Conservation (phyloP, 2,113 vertebrate genomes). For the Varanus salvator region DNA sequence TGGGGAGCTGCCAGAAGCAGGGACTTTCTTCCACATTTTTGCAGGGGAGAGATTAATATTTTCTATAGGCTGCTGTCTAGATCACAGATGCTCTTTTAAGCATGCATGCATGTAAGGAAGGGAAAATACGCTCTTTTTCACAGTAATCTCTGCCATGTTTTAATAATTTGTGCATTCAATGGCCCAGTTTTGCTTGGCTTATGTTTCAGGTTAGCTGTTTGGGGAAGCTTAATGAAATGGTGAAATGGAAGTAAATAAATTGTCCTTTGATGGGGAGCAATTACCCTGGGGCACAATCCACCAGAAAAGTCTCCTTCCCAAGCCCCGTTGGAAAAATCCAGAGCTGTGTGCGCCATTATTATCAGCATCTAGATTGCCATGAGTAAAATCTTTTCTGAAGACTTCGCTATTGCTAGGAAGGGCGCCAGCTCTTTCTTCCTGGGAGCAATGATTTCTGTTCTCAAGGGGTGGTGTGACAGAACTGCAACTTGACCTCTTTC, state of each 20-base stretch:
- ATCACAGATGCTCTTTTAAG: no score
- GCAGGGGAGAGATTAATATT: no score
- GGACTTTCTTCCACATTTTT: no score
- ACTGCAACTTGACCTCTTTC: neutral
- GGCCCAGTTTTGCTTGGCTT: neutral
- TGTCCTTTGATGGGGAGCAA: neutral
- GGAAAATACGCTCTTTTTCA: neutral
- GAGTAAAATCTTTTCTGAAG: neutral
- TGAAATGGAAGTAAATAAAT: neutral
- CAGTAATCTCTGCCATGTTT: neutral
- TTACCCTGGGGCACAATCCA: neutral
- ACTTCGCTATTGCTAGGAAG: neutral
- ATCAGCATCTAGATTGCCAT: neutral
- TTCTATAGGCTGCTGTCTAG: no score
- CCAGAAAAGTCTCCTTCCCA: neutral
- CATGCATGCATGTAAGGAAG: no score
- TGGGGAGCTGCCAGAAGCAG: no score
- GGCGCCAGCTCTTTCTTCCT: neutral
- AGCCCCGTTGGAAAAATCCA: neutral
- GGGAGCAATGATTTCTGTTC: neutral
- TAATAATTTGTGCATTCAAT: no score
- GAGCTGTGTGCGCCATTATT: neutral
- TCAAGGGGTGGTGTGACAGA: neutral
- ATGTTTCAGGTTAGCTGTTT: neutral
- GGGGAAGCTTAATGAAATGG: neutral